Percentiles rank a stretch among this genome's conserved stretches.
Evolutionary conservation across 2,113 vertebrate species (phyloP).

Genomic region (Myotis yumanensis): DNA sequence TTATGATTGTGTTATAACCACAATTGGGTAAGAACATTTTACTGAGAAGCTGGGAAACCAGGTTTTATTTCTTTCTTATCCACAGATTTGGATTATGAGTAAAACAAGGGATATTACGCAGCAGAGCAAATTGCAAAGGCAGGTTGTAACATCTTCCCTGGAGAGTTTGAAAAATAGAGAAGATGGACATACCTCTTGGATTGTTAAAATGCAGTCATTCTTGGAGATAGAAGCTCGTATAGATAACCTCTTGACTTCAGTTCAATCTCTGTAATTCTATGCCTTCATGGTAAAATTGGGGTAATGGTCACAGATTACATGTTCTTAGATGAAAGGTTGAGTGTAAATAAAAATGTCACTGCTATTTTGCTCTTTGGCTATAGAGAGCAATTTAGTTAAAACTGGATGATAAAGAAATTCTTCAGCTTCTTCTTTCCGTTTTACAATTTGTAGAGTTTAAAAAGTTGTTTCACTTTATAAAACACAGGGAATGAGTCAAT

Average conservation of each 20-base stretch:
- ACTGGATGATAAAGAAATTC: not conserved
- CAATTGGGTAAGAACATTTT: not conserved
- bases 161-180: slow-evolving; percentile 49
- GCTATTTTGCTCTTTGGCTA: slow-evolving; percentile 31
- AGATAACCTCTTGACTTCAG: slow-evolving; percentile 24
- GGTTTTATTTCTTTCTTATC: slow-evolving; percentile 35
- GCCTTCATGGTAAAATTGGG: slow-evolving; percentile 7
- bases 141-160: slow-evolving; percentile 27
- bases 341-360: slow-evolving; percentile 52
- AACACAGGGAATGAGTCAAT: not conserved
- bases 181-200: not conserved
- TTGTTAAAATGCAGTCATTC: slow-evolving; percentile 39
- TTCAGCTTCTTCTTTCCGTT: not conserved
- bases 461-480: slow-evolving; percentile 32
- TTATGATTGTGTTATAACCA: slow-evolving; percentile 15
- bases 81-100: slow-evolving; percentile 38
- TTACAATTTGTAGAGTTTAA: slow-evolving; percentile 35
- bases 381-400: slow-evolving; percentile 51
- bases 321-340: slow-evolving; percentile 51
- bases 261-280: slow-evolving; percentile 45
- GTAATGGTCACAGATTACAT: slow-evolving; percentile 24
- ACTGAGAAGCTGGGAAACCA: not conserved
- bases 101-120: slow-evolving; percentile 9
- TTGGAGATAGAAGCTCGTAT: slow-evolving; percentile 1
- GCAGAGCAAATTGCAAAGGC: slow-evolving; percentile 14